Evolutionary conservation across 2,113 vertebrate genomes (phyloP).

Genomic region (Columbina picui): DNA sequence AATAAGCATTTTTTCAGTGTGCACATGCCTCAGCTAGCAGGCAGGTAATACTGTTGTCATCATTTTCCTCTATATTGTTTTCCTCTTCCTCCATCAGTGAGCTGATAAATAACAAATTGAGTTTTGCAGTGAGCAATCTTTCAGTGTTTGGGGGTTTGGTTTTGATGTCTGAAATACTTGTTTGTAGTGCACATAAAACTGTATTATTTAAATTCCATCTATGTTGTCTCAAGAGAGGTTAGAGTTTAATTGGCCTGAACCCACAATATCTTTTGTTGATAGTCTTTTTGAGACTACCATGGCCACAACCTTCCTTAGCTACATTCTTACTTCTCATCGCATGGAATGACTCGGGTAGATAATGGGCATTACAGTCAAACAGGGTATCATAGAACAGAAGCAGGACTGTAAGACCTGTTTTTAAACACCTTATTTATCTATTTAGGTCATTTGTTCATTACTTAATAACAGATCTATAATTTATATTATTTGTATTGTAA

Average conservation of each 20-base stretch:
- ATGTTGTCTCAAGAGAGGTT: background rate
- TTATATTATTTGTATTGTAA: background rate
- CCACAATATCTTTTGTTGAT: background rate
- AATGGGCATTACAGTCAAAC: background rate
- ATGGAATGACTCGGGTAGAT: rapidly evolving
- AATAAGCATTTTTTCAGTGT: background rate
- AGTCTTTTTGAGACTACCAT: background rate
- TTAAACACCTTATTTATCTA: background rate
- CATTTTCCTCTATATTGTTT: background rate
- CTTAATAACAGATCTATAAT: background rate
- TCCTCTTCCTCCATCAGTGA: background rate
- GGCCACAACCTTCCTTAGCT: background rate
- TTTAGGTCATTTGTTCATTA: background rate
- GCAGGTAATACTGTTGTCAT: background rate
- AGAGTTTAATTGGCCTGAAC: background rate
- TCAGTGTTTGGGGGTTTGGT: background rate
- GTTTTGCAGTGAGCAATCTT: background rate
- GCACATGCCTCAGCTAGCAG: background rate
- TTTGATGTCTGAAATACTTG: background rate
- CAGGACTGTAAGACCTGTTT: background rate
- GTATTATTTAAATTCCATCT: background rate
- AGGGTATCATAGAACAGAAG: background rate
- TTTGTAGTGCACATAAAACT: background rate
- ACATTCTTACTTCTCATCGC: background rate
- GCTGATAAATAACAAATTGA: background rate